Conservation (phyloP, 2,113 vertebrate genomes). For the Corvus cornix region DNA sequence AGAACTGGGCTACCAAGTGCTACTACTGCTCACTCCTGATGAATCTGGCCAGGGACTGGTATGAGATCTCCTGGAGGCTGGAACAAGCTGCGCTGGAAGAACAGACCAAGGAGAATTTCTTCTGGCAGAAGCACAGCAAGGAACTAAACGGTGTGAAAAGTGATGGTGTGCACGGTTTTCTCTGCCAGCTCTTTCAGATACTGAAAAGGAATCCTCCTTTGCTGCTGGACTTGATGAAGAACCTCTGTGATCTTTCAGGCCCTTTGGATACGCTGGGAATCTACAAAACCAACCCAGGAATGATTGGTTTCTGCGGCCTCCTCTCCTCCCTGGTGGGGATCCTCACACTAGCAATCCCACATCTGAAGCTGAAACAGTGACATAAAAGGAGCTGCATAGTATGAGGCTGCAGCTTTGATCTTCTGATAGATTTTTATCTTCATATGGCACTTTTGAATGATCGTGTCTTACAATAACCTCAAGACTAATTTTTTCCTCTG, state of each 20-base stretch:
- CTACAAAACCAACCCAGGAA: slow-evolving; percentile 80
- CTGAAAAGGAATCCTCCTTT: slow-evolving; percentile 82
- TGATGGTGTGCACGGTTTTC: slow-evolving; percentile 75
- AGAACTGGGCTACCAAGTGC: slow-evolving; percentile 75
- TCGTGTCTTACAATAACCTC: background rate
- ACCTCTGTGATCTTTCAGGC: slow-evolving; percentile 88
- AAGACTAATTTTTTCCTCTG: background rate
- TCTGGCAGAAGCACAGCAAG: background rate
- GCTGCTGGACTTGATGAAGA: slow-evolving; percentile 87
- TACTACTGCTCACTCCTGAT: slow-evolving; percentile 86
- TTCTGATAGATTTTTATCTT: background rate
- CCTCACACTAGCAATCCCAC: slow-evolving; percentile 79
- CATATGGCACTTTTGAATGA: background rate
- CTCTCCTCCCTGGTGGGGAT: slow-evolving; percentile 93
- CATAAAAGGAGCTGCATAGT: background rate
- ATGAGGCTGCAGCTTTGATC: background rate
- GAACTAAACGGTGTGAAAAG: slow-evolving; percentile 53
- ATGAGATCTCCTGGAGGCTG: slow-evolving; percentile 80
- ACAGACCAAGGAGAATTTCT: background rate
- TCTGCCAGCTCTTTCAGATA: slow-evolving; percentile 73
- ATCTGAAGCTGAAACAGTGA: slow-evolving; percentile 78
- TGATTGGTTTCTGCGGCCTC: slow-evolving; percentile 87
- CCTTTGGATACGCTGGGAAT: slow-evolving; percentile 86
- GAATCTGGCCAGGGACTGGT: slow-evolving; percentile 82
- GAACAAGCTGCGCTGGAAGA: slow-evolving; percentile 50